Conservation (phyloP, 2,888 invertebrate genomes). For the Strigamia transsilvanica region DNA sequence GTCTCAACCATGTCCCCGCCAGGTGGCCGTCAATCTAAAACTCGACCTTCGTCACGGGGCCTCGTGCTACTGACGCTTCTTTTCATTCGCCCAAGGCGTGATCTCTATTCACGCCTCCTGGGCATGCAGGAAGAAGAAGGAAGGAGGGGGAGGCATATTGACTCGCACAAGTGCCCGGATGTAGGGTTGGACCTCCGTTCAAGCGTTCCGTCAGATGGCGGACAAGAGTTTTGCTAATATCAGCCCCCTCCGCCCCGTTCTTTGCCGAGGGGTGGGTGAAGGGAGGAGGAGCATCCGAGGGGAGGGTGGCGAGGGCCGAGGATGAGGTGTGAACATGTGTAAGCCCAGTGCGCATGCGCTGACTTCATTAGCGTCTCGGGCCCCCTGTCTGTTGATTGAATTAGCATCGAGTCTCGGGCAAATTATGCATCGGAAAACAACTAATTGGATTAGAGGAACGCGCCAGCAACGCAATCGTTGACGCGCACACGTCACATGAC, state of each 20-base stretch:
- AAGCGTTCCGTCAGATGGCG: constrained; percentile 8
- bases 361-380: constrained; percentile 39
- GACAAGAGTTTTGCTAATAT: constrained; percentile 8
- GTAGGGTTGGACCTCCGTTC: background rate
- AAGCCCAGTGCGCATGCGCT: constrained; percentile 10
- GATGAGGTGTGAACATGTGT: background rate
- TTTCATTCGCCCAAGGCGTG: constrained; percentile 8
- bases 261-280: background rate
- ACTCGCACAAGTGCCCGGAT: background rate
- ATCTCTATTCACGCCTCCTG: constrained; percentile 8
- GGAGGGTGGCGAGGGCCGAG: background rate
- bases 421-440: constrained; percentile 52
- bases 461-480: background rate
- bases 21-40: constrained; percentile 2
- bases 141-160: constrained; percentile 8
- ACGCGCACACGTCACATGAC: constrained; percentile 16
- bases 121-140: constrained; percentile 2
- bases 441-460: constrained; percentile 36
- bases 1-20: constrained; percentile 8
- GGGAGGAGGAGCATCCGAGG: background rate
- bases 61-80: constrained; percentile 8
- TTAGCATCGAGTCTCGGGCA: constrained; percentile 44
- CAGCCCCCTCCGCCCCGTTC: background rate
- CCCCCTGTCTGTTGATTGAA: constrained; percentile 26
- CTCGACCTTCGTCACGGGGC: constrained; percentile 8